Base-by-base conservation (phyloP, 1,140 invertebrate genomes). In the Formica selysi region DNA sequence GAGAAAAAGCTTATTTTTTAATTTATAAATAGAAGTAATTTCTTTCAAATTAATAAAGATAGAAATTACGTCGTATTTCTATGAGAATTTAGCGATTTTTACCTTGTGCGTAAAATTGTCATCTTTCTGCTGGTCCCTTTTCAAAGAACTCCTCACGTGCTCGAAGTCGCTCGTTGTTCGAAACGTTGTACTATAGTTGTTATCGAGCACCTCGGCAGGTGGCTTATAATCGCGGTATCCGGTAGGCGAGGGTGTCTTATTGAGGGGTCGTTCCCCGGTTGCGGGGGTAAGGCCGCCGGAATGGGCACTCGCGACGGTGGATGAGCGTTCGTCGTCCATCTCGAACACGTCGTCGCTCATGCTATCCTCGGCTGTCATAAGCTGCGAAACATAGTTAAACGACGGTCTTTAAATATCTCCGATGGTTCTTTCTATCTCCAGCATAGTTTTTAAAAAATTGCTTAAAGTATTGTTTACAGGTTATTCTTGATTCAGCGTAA, bases 291-390 rank as follows among this genome's bases (percentile, higher is more conserved):
- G 64, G 67, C 87, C 64, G 91, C 61, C 68, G 57, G 91, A 81
- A 70, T 81, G 59, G 11, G 57, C 76, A 32, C 44, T 78, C 84
- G 67, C 86, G 67, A 87, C 71, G 74, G 26, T 81, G 57, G 68
- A 87, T 32, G 54, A 79, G 57, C 68, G 84, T 51, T 90, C 91
- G 8, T 89, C 91, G n/a, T 61, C 88, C 74, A 97, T 97, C 92
- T 97, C 97, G 90, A 98, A 98, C 16, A 98, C 97, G 92, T 98
- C 97, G 92, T 98, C 97, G 91, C 97, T 97, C 96, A 97, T 97
- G 89, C 96, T 97, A 93, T 97, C 97, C 36, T 96, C 95, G 7
- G 92, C 93, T 22, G 89, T 92, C 91, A 95, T 93, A 59, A 93
- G 91, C 95, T 95, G 91, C 6, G 22, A 29, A 79, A 44, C 11